phyloP scores from a whole-genome alignment of 2,113 vertebrate species.

The Ctenomys sociabilis region DNA sequence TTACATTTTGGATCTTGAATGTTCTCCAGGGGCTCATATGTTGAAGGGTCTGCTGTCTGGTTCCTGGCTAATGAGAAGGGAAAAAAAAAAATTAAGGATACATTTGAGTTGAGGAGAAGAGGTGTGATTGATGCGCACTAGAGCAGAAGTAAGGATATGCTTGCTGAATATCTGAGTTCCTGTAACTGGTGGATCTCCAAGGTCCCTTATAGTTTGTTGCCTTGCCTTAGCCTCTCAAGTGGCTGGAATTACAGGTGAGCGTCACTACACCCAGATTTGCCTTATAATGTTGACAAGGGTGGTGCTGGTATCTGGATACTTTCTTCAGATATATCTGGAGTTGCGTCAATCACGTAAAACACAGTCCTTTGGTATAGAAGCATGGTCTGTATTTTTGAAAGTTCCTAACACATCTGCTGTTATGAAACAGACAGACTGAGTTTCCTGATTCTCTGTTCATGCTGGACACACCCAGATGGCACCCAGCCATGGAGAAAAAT shows the following conservation, averaged over 20 bases:
- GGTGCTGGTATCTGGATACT: not conserved
- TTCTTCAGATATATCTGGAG: not conserved
- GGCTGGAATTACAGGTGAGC: not conserved
- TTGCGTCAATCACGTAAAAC: not conserved
- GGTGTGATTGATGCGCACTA: not conserved
- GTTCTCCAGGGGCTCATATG: not conserved
- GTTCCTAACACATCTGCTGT: not conserved
- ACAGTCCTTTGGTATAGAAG: not conserved
- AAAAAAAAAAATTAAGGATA: not conserved
- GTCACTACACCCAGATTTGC: not conserved
- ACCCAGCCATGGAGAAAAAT: not conserved
- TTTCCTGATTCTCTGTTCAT: not conserved
- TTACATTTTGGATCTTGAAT: not conserved
- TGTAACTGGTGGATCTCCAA: not conserved
- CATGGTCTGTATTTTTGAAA: not conserved
- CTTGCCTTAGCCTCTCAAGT: not conserved
- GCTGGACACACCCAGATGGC: not conserved
- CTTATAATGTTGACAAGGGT: not conserved
- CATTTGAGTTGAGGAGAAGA: not conserved
- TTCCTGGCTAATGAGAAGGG: not conserved
- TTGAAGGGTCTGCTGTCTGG: not conserved
- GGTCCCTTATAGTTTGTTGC: not conserved
- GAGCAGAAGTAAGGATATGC: not conserved
- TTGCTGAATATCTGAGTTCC: not conserved
- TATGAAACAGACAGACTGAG: not conserved